Conservation (phyloP, 2,113 vertebrate species). For the Pygoscelis adeliae region DNA sequence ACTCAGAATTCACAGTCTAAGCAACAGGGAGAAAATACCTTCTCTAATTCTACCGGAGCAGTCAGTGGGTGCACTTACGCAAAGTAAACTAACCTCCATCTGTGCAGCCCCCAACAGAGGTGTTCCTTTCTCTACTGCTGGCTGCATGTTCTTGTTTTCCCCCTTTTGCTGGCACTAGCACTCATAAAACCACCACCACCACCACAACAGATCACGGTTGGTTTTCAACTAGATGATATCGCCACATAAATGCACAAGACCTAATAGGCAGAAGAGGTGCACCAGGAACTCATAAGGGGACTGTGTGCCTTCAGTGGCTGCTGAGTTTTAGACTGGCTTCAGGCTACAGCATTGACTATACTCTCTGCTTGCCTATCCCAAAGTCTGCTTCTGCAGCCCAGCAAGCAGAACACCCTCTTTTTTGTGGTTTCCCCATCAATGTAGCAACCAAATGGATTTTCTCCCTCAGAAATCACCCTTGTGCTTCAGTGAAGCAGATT, state of each 20-base stretch:
- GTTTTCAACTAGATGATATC: not conserved
- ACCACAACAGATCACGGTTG: not conserved
- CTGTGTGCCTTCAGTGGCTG: not conserved
- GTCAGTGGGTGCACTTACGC: not conserved
- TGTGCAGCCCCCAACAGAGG: accelerated
- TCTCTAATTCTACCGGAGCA: not conserved
- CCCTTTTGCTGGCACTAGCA: not conserved
- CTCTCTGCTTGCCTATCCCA: not conserved
- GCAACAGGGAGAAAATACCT: not conserved
- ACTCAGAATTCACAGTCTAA: not conserved
- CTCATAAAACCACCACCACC: not conserved
- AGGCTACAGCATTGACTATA: not conserved
- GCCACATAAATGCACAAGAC: accelerated
- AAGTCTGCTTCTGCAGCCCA: not conserved
- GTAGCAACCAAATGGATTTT: not conserved
- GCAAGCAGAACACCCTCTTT: not conserved
- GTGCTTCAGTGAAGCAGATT: not conserved
- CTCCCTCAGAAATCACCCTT: not conserved
- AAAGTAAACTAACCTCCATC: not conserved
- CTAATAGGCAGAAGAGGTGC: not conserved
- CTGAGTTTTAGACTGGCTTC: not conserved
- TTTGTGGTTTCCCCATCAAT: not conserved
- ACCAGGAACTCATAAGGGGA: not conserved
- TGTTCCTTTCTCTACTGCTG: not conserved
- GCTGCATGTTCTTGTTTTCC: not conserved